Percentiles rank a stretch among this genome's conserved stretches.
These are phyloP conservation scores for Amazonetta brasiliensis DNA, from an alignment of 2,797 vertebrate species.

Conservation along the genomic window DNA sequence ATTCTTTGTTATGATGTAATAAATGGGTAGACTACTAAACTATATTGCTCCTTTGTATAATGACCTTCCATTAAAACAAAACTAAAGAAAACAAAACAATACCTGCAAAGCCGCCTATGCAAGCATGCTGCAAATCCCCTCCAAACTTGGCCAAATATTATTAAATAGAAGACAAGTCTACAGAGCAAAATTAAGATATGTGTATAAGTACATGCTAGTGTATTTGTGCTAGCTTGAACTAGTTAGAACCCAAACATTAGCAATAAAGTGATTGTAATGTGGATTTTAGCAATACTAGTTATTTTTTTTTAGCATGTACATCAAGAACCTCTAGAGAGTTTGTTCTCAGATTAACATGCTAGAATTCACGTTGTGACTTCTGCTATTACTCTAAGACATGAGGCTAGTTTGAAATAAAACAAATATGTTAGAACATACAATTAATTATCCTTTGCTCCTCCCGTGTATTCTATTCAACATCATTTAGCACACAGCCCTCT, in stretches of 20 bases:
- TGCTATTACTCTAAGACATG: neutral
- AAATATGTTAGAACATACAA: neutral
- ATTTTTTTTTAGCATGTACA: neutral
- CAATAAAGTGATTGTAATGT: neutral
- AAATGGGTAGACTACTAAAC: conserved; percentile 23
- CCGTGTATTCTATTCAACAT: neutral
- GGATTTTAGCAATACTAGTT: neutral
- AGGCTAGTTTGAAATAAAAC: conserved; percentile 17
- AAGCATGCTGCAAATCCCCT: neutral
- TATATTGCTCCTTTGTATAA: neutral
- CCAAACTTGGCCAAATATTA: neutral
- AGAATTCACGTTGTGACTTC: neutral
- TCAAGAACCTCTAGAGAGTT: neutral
- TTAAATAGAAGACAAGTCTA: neutral
- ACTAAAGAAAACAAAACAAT: neutral
- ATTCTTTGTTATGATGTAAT: conserved; percentile 25
- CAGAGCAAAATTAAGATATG: neutral
- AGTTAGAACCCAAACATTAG: neutral
- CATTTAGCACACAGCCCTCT: neutral
- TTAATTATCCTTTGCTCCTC: conserved; percentile 50
- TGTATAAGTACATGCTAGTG: neutral
- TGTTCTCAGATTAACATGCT: neutral
- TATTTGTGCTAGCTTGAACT: neutral
- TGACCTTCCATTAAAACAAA: neutral
- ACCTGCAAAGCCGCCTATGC: neutral